Conservation (phyloP, 2,113 vertebrate species). For the Amblyornis subalaris region DNA sequence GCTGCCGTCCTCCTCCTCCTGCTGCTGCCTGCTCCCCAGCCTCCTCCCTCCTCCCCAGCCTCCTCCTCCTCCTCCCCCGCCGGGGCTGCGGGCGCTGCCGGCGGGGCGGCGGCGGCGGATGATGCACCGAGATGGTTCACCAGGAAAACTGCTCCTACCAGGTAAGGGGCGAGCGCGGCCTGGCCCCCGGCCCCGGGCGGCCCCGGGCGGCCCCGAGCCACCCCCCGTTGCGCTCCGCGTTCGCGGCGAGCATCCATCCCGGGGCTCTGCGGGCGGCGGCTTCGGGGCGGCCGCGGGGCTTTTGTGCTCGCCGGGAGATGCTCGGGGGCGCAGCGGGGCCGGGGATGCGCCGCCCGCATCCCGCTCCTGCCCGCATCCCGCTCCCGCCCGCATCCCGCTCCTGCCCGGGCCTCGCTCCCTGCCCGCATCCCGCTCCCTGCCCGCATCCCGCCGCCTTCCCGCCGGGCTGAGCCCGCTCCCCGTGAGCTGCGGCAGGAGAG, state of each 20-base stretch:
- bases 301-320: neutral
- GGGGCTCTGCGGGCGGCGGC: neutral
- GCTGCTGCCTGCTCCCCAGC: neutral
- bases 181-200: neutral
- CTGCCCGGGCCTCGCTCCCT: neutral
- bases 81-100: slow-evolving; percentile 57
- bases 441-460: neutral
- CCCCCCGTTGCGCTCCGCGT: too few relatives aligned
- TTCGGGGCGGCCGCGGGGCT: neutral
- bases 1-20: neutral
- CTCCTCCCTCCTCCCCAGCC: neutral
- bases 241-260: too few relatives aligned
- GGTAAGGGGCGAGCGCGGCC: slow-evolving; percentile 69
- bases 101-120: slow-evolving; percentile 69
- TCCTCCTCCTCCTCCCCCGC: neutral
- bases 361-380: neutral
- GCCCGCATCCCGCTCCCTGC: neutral
- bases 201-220: neutral
- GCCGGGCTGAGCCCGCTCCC: neutral
- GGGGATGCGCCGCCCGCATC: neutral
- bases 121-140: slow-evolving; percentile 93
- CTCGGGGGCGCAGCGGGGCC: neutral
- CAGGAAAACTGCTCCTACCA: slow-evolving; percentile 93
- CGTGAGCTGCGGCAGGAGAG: neutral
- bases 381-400: neutral